Evolutionary conservation across 2,797 vertebrate genomes (phyloP).

Genomic region (Poecilia wingei): DNA sequence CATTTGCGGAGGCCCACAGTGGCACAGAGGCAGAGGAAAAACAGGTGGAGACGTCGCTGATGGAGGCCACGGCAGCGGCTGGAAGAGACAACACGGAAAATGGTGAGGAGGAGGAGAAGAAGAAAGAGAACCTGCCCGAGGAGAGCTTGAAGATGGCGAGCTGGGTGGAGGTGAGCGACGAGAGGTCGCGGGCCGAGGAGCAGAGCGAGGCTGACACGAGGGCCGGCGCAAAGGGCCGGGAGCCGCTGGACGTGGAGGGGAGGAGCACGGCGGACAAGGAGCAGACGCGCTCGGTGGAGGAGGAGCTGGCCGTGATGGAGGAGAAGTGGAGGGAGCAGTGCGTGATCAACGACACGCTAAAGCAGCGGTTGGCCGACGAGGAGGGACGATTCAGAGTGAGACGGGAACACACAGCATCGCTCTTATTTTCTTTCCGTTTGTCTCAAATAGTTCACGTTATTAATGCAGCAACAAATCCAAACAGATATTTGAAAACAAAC

Average conservation of each 20-base stretch:
- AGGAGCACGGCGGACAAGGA: slow-evolving; percentile 78
- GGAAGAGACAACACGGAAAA: slow-evolving; percentile 23
- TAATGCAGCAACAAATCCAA: neutral
- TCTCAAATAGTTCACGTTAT: neutral
- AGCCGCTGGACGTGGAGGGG: slow-evolving; percentile 12
- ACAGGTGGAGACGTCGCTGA: slow-evolving; percentile 4
- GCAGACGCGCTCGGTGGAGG: slow-evolving; percentile 86
- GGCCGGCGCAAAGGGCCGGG: neutral
- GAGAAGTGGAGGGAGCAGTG: slow-evolving; percentile 96
- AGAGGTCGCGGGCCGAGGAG: slow-evolving; percentile 30
- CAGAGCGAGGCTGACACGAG: neutral
- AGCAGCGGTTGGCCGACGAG: slow-evolving; percentile 86
- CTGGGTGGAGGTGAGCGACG: slow-evolving; percentile 71
- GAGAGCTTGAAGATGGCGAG: slow-evolving; percentile 72
- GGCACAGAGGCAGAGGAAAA: slow-evolving; percentile 31
- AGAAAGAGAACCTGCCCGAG: slow-evolving; percentile 55
- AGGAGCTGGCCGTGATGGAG: slow-evolving; percentile 93
- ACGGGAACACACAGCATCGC: neutral
- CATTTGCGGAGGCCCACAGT: slow-evolving; percentile 12
- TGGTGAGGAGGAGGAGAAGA: slow-evolving; percentile 44
- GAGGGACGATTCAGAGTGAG: slow-evolving; percentile 90
- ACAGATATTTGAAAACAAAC: neutral
- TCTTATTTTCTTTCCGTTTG: neutral
- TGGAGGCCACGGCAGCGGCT: slow-evolving; percentile 19
- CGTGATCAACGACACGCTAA: slow-evolving; percentile 88